Evolutionary conservation across 2,888 invertebrate genomes (phyloP), one percentile per base, ranked within the genome.

Genomic region (Monochamus alternatus): DNA sequence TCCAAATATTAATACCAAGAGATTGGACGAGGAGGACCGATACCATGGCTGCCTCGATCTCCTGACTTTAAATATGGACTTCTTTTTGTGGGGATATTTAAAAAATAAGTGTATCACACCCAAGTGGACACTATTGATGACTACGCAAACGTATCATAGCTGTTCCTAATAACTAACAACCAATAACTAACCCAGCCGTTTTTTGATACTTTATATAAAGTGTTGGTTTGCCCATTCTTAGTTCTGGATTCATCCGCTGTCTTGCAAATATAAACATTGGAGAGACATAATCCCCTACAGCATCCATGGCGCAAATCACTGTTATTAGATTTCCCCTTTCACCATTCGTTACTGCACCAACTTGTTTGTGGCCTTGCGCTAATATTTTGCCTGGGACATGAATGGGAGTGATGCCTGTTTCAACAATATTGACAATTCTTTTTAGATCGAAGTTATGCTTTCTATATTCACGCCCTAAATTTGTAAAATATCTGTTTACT

Each of bases 111-210:
- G n/a, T n/a, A n/a, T n/a, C n/a, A n/a, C n/a, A n/a, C n/a, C n/a
- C n/a, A n/a, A n/a, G n/a, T n/a, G n/a, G n/a, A n/a, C n/a, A n/a
- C n/a, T n/a, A n/a, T n/a, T n/a, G n/a, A n/a, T n/a, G n/a, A n/a
- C n/a, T n/a, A n/a, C n/a, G n/a, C n/a, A n/a, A n/a, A n/a, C n/a
- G n/a, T n/a, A n/a, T n/a, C n/a, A n/a, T n/a, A n/a, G n/a, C n/a
- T n/a, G n/a, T n/a, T n/a, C n/a, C n/a, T n/a, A n/a, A n/a, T n/a
- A n/a, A n/a, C n/a, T n/a, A n/a, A n/a, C n/a, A n/a, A n/a, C n/a
- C n/a, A n/a, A n/a, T n/a, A n/a, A n/a, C n/a, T 80, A 9, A 79
- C 80, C 81, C 81, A 81, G 2, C 78, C 81, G 22, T 66, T 72
- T 32, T 77, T 78, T 5, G 75, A 79, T 62, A 78, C 78, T 55